A percentile compares a stretch with the other conserved stretches of the same genome.
phyloP scores from a whole-genome alignment of 2,888 invertebrate species.

The Caenorhabditis virilis region DNA sequence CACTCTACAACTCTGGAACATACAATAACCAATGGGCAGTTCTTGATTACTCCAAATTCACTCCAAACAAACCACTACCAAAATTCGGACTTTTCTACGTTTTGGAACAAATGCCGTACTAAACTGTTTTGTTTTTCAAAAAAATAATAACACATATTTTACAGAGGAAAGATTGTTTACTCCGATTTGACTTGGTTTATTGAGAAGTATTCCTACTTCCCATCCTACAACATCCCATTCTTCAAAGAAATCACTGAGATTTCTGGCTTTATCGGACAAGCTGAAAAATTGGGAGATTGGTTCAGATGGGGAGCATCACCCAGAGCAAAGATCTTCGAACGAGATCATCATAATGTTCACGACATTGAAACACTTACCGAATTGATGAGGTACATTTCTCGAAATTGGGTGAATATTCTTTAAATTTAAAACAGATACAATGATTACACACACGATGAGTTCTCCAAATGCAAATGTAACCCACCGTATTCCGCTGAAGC shows the following conservation, averaged over 20 bases:
- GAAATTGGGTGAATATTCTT: background rate
- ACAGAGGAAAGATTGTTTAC: slow-evolving; percentile 60
- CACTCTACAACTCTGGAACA: slow-evolving; percentile 79
- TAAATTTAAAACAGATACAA: slow-evolving; percentile 74
- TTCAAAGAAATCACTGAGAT: slow-evolving; percentile 76
- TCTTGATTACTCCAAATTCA: slow-evolving; percentile 78
- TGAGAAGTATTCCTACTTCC: slow-evolving; percentile 76
- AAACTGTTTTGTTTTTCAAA: background rate
- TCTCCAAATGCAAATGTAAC: slow-evolving; percentile 76
- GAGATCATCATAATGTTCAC: slow-evolving; percentile 74
- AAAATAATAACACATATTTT: slow-evolving; percentile 6
- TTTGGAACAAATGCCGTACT: slow-evolving; percentile 77
- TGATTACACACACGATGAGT: slow-evolving; percentile 77
- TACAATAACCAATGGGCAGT: slow-evolving; percentile 86
- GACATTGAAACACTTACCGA: slow-evolving; percentile 75
- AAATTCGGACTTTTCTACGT: slow-evolving; percentile 75
- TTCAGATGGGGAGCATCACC: slow-evolving; percentile 76
- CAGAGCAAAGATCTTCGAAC: slow-evolving; percentile 63
- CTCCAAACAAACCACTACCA: slow-evolving; percentile 69
- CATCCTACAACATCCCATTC: slow-evolving; percentile 78
- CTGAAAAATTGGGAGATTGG: slow-evolving; percentile 73
- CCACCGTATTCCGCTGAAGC: slow-evolving; percentile 79
- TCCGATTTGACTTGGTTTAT: slow-evolving; percentile 64
- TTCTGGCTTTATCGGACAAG: slow-evolving; percentile 74
- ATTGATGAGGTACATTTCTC: slow-evolving; percentile 71